Evolutionary conservation across 2,113 vertebrate species (phyloP).

Genomic region (Cervus canadensis): DNA sequence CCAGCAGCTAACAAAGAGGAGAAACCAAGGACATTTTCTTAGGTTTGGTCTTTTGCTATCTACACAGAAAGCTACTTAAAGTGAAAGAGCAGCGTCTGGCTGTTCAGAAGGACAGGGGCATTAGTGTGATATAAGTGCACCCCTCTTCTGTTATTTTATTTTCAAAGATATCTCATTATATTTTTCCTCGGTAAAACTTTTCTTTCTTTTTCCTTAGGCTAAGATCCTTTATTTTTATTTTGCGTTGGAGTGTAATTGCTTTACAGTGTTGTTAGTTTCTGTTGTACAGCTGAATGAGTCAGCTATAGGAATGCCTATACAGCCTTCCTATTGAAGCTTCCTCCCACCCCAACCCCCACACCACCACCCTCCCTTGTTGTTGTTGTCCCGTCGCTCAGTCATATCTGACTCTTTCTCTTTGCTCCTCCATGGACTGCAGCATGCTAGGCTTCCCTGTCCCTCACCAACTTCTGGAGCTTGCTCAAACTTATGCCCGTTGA

Average conservation of each 20-base stretch:
- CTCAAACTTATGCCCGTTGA: not conserved
- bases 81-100: not conserved
- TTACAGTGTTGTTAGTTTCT: not conserved
- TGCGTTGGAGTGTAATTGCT: not conserved
- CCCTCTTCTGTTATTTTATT: not conserved
- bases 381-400: not conserved
- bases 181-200: not conserved
- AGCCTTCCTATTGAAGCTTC: not conserved
- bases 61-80: not conserved
- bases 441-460: not conserved
- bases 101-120: not conserved
- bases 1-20: not conserved
- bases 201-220: not conserved
- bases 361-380: not conserved
- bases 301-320: not conserved
- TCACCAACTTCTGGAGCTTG: not conserved
- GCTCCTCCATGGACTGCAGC: not conserved
- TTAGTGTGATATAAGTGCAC: not conserved
- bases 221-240: not conserved
- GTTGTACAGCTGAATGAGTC: not conserved
- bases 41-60: not conserved
- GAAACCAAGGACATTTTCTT: slow-evolving; percentile 44
- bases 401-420: not conserved
- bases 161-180: not conserved
- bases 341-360: not conserved